These are phyloP conservation scores for Reticulitermes lucifugus DNA, from an alignment of 2,888 invertebrate genomes.

Conservation along the genomic window DNA sequence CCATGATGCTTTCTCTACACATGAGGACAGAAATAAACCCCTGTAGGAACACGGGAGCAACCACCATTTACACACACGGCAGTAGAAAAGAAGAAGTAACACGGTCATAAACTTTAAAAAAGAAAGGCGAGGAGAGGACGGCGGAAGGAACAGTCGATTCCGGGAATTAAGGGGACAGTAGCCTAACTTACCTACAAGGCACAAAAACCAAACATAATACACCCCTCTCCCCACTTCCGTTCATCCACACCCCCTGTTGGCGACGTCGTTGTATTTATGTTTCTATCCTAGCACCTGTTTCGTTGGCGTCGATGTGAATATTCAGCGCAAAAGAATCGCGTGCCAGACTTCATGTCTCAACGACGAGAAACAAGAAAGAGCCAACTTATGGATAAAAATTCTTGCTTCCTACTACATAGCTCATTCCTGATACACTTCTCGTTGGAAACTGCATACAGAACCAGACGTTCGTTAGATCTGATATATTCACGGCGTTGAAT, in stretches of 20 bases:
- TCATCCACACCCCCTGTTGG: background rate
- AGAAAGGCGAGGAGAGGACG: background rate
- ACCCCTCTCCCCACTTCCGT: background rate
- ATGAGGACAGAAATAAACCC: constrained; percentile 38
- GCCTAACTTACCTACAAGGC: constrained; percentile 4
- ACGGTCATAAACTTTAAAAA: background rate
- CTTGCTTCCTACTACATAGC: background rate
- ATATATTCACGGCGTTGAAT: too few relatives aligned
- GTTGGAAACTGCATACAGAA: too few relatives aligned
- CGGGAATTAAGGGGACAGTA: constrained; percentile 30
- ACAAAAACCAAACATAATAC: background rate
- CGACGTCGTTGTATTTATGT: constrained; percentile 13
- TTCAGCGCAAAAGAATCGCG: background rate
- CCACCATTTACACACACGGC: constrained; percentile 6
- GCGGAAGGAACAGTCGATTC: constrained; percentile 28
- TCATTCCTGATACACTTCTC: too few relatives aligned
- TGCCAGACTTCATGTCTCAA: background rate
- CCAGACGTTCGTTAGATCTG: too few relatives aligned
- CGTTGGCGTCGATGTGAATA: background rate
- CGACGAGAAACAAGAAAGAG: background rate
- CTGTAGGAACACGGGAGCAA: constrained; percentile 21
- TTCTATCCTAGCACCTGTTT: background rate
- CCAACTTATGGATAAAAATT: background rate
- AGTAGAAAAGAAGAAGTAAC: background rate
- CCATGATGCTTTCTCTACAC: constrained; percentile 40